A percentile compares a stretch with the other conserved stretches of the same genome.
These are phyloP conservation scores for Dendronephthya gigantea DNA, from an alignment of 64 coral and sea anemone genomes.

Conservation along the genomic window DNA sequence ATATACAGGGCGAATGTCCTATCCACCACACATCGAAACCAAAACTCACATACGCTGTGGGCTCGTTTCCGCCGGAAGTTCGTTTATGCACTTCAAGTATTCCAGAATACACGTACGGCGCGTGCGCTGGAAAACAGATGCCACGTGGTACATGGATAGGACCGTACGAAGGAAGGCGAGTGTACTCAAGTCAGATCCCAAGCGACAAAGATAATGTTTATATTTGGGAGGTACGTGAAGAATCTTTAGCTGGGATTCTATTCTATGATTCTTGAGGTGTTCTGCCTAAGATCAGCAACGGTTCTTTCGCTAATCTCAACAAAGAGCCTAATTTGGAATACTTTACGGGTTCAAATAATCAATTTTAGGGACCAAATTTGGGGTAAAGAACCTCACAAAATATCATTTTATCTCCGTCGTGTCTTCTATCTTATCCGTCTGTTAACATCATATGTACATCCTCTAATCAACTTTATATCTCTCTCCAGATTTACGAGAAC, in stretches of 20 bases:
- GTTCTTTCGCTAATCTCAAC: too few relatives aligned
- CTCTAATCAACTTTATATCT: background rate
- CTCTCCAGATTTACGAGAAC: constrained; percentile 37
- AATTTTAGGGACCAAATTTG: too few relatives aligned
- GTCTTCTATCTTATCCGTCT: background rate
- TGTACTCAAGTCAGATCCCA: constrained; percentile 1
- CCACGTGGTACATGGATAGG: constrained; percentile 55
- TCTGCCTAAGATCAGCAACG: too few relatives aligned
- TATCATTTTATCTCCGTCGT: background rate
- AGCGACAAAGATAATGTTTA: background rate
- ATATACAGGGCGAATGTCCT: background rate
- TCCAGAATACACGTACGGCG: constrained; percentile 43
- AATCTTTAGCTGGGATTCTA: background rate
- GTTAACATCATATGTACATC: background rate
- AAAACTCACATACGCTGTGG: background rate
- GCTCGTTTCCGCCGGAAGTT: constrained; percentile 39
- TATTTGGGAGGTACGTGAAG: constrained; percentile 48
- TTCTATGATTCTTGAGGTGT: too few relatives aligned
- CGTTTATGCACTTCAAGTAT: constrained; percentile 47
- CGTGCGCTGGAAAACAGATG: constrained; percentile 31
- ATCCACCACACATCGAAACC: background rate
- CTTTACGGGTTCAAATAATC: too few relatives aligned
- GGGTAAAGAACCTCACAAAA: too few relatives aligned
- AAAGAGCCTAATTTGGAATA: too few relatives aligned
- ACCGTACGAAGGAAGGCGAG: constrained; percentile 38